These are phyloP conservation scores for Pelmatolapia mariae DNA, from an alignment of 2,113 vertebrate species.

Conservation along the genomic window DNA sequence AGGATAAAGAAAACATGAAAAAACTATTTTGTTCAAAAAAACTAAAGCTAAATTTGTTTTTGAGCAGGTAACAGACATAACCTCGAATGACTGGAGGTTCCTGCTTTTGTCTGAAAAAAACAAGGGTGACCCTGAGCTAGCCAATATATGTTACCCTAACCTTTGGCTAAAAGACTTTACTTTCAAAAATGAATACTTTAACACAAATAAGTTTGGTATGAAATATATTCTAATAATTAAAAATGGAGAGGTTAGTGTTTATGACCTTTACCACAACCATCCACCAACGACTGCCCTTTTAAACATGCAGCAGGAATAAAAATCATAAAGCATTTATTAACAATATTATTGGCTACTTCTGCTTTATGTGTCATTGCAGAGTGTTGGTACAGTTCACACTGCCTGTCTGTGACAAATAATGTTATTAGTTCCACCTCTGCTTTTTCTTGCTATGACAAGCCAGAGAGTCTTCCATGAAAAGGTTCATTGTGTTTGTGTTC, in stretches of 20 bases:
- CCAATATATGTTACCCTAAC: rapidly evolving
- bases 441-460: not conserved
- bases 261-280: not conserved
- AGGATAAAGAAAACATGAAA: not conserved
- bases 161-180: not conserved
- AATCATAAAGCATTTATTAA: not conserved
- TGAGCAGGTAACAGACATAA: not conserved
- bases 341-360: not conserved
- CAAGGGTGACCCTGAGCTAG: rapidly evolving
- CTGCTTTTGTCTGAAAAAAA: not conserved
- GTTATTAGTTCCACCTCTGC: not conserved
- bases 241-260: not conserved
- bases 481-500: not conserved
- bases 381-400: not conserved
- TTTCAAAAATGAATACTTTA: not conserved
- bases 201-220: not conserved
- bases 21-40: not conserved
- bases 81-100: not conserved
- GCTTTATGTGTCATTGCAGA: not conserved
- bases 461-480: not conserved
- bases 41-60: not conserved
- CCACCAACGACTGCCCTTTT: not conserved
- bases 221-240: not conserved
- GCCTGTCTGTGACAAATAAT: not conserved
- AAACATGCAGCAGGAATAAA: not conserved